A percentile compares a stretch with the other conserved stretches of the same genome.
These are phyloP conservation scores for Hormaphis cornu DNA, from an alignment of 1,140 invertebrate genomes.

Conservation along the genomic window DNA sequence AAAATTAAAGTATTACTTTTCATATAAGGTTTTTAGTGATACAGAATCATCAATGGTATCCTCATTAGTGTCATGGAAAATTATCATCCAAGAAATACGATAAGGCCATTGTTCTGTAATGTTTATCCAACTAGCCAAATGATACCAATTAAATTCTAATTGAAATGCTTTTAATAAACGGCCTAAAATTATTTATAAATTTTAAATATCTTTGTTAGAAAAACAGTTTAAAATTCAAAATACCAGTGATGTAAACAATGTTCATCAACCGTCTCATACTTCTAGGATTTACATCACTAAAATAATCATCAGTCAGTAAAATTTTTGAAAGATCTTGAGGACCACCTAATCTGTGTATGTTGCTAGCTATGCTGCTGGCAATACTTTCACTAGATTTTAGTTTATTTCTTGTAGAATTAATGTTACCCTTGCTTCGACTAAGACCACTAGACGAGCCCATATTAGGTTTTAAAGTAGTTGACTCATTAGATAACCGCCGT, in stretches of 20 bases:
- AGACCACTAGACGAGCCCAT: constrained; percentile 34
- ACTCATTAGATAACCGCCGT: constrained; percentile 62
- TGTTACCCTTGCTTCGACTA: constrained; percentile 45
- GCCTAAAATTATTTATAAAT: constrained; percentile 49
- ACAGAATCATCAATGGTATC: constrained; percentile 76
- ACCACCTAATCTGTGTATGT: constrained; percentile 62
- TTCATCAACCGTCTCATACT: constrained; percentile 96
- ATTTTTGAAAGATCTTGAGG: constrained; percentile 71
- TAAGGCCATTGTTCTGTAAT: constrained; percentile 98
- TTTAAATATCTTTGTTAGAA: background rate
- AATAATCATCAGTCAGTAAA: constrained; percentile 87
- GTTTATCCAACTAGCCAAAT: constrained; percentile 93
- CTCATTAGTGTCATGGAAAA: constrained; percentile 83
- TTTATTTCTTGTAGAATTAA: constrained; percentile 50
- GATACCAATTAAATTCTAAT: constrained; percentile 98
- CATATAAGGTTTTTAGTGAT: constrained; percentile 79
- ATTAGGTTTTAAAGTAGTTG: constrained; percentile 8
- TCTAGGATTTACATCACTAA: constrained; percentile 92
- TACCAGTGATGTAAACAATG: constrained; percentile 90
- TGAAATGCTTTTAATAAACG: constrained; percentile 94
- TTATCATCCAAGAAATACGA: constrained; percentile 91
- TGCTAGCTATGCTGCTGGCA: constrained; percentile 79
- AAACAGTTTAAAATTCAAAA: constrained; percentile 1
- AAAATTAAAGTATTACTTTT: constrained; percentile 62
- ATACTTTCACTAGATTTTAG: constrained; percentile 75